Conservation (phyloP, 2,113 vertebrate genomes). For the Mola mola region DNA sequence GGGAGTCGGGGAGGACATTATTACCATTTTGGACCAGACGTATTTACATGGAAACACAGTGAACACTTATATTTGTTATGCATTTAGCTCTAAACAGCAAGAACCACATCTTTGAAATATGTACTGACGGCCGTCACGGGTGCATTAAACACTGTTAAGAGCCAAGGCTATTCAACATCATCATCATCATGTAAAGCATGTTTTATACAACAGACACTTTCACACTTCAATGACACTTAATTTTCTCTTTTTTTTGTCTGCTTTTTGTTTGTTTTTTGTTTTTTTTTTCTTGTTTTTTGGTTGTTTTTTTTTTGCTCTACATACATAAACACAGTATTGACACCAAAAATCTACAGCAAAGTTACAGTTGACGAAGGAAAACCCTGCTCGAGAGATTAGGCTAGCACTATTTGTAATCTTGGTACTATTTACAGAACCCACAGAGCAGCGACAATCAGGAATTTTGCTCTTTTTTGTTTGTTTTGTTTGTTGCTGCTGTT, state of each 20-base stretch:
- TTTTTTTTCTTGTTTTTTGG: conserved; percentile 41
- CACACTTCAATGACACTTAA: conserved; percentile 62
- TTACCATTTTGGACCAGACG: conserved; percentile 38
- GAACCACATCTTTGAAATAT: conserved; percentile 62
- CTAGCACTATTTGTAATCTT: conserved; percentile 59
- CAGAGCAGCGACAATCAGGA: conserved; percentile 27
- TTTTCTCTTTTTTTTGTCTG: conserved; percentile 40
- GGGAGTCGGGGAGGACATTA: conserved; percentile 33
- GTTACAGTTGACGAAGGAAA: conserved; percentile 68
- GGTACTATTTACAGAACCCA: conserved; percentile 71
- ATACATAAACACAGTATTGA: conserved; percentile 73
- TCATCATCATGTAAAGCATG: conserved; percentile 61
- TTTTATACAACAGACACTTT: conserved; percentile 60
- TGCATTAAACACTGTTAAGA: conserved; percentile 69
- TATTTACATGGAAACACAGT: conserved; percentile 70
- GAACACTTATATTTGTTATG: conserved; percentile 62
- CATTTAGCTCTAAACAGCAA: conserved; percentile 74
- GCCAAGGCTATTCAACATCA: conserved; percentile 73
- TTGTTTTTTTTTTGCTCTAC: conserved; percentile 64
- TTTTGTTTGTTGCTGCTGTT: conserved; percentile 7
- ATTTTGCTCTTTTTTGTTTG: background rate
- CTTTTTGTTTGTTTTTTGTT: too few relatives aligned
- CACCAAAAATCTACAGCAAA: conserved; percentile 74
- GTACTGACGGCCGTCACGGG: conserved; percentile 67
- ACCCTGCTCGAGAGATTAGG: conserved; percentile 75